phyloP scores from a whole-genome alignment of 64 coral and sea anemone genomes.

The Trachythela sp. region DNA sequence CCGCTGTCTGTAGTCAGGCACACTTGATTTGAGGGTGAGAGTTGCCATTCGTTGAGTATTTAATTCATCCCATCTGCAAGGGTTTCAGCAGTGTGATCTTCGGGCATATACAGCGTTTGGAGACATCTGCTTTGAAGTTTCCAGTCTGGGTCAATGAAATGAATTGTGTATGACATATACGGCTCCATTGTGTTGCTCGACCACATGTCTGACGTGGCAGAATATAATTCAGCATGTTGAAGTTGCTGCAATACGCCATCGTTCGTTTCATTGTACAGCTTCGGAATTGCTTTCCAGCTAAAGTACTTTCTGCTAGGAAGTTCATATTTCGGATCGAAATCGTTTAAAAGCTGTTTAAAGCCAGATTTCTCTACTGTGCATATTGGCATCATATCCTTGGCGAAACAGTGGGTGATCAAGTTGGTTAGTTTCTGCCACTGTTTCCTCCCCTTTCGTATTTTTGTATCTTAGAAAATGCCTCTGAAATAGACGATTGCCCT shows the following conservation, averaged over 20 bases:
- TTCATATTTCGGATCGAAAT: neutral
- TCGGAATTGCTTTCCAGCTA: neutral
- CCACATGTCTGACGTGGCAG: too few relatives aligned
- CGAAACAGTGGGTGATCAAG: neutral
- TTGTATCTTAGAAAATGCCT: neutral
- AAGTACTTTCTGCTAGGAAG: neutral
- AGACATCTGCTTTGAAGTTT: too few relatives aligned
- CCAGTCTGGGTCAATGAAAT: too few relatives aligned
- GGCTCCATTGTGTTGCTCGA: too few relatives aligned
- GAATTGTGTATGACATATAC: too few relatives aligned
- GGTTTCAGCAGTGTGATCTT: too few relatives aligned
- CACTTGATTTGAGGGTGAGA: neutral
- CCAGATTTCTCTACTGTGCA: too few relatives aligned
- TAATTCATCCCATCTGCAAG: neutral
- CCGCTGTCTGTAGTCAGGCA: neutral
- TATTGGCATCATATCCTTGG: neutral
- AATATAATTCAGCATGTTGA: too few relatives aligned
- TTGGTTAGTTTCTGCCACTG: neutral
- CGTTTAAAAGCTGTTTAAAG: too few relatives aligned
- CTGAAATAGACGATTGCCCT: neutral
- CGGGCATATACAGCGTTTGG: too few relatives aligned
- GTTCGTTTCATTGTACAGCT: neutral
- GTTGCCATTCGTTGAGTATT: neutral
- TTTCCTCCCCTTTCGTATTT: neutral
- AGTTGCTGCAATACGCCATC: neutral